Evolutionary conservation across 1,140 invertebrate genomes (phyloP), one percentile per base, ranked within the genome.

Genomic region (Drosophila funebris): DNA sequence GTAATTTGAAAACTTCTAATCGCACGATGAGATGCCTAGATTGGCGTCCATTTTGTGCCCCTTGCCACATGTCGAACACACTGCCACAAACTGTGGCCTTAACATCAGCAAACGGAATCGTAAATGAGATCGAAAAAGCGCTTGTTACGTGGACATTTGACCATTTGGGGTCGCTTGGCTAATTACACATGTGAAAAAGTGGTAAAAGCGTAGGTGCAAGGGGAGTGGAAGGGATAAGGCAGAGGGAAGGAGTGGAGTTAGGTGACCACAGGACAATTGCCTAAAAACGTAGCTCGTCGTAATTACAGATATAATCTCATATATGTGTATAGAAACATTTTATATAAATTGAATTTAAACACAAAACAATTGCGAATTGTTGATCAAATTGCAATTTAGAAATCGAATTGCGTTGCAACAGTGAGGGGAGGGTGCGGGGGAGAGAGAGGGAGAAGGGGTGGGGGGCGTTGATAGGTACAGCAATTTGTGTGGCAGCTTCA

Each of bases 371-470:
- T 82, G 84, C 62, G 63, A 67, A 87, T 87, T 85, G 81, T 85
- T 85, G 82, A 90, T 87, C 83, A 87, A 88, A 87, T 61, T 87
- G 84, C 84, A 87, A 88, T 87, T 87, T 87, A 87, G 82, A 88
- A 82, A 64, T 36, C 73, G 78, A 76, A 76, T 79, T 83, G 66
- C 60, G 60, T 76, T 57, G 44, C 54, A 54, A 22, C 33, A 48
- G 36, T 8, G n/a, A 41, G 22, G 18, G 43, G 13, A 13, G 14
- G n/a, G 56, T 24, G 8, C 16, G 37, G 22, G 56, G 50, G 41
- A n/a, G 20, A 16, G 37, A 4, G 24, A 27, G 24, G 24, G 24
- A 4, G 2, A 24, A 4, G 2, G 22, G 22, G 36, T 29, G 4
- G 24, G 6, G 24, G 24, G n/a, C n/a, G n/a, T n/a, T n/a, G n/a